phyloP scores from a whole-genome alignment of 2,113 vertebrate genomes.

The Percina caprodes region DNA sequence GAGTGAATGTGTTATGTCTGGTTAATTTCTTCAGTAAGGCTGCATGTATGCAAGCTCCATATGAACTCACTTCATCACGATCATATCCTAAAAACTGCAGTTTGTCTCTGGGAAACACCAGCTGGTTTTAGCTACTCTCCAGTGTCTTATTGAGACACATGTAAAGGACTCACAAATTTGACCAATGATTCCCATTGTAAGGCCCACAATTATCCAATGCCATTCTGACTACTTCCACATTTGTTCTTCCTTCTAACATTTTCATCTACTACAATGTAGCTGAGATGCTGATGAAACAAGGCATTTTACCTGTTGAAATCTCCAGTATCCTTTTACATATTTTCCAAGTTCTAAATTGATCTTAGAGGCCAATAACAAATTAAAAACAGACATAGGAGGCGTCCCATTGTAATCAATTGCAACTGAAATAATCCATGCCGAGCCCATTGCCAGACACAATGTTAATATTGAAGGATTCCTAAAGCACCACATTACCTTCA shows the following conservation, averaged over 20 bases:
- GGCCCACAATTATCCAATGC: not conserved
- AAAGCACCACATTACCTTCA: not conserved
- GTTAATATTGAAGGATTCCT: not conserved
- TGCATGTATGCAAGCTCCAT: not conserved
- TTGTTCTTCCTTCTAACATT: not conserved
- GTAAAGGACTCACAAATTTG: not conserved
- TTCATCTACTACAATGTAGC: not conserved
- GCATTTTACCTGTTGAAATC: not conserved
- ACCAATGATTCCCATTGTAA: not conserved
- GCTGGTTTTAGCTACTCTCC: constrained; percentile 3
- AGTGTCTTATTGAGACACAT: constrained; percentile 3
- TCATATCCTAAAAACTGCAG: not conserved
- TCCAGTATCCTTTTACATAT: not conserved
- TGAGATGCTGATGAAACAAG: not conserved
- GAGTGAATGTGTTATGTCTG: constrained; percentile 22
- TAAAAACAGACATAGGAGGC: too few species aligned
- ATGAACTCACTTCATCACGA: constrained; percentile 12
- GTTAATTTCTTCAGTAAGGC: constrained; percentile 11
- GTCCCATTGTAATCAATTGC: not conserved
- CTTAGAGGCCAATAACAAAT: not conserved
- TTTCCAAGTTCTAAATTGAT: too few species aligned
- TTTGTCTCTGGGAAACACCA: constrained; percentile 4
- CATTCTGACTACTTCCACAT: not conserved
- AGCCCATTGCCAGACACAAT: too few species aligned
- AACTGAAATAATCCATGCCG: too few species aligned